Percentiles rank a stretch among this genome's conserved stretches.
phyloP scores from a whole-genome alignment of 2,113 vertebrate genomes.

The Hymenochirus boettgeri region DNA sequence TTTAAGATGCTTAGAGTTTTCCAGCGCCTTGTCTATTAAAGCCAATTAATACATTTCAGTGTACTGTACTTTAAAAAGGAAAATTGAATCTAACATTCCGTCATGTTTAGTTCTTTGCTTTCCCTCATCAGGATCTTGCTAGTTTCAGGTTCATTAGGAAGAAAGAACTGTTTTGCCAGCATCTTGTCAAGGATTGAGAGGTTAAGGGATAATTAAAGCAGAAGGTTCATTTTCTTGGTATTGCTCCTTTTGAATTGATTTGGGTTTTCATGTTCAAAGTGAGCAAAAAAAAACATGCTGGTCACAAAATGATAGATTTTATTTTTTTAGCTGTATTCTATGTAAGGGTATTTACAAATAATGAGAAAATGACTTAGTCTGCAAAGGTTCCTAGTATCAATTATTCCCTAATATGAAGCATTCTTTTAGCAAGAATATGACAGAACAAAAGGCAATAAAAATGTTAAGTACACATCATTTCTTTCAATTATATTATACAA shows the following conservation, averaged over 20 bases:
- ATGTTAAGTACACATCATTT: no score
- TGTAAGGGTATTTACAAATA: no score
- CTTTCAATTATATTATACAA: no score
- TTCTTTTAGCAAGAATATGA: no score
- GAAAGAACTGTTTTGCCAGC: constrained; percentile 4
- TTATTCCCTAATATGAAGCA: no score
- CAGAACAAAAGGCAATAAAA: no score
- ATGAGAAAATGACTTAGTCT: no score
- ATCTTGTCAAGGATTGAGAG: constrained; percentile 10
- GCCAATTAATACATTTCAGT: constrained; percentile 28
- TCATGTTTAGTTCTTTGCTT: constrained; percentile 5
- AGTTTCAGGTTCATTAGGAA: constrained; percentile 18
- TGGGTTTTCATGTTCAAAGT: not conserved
- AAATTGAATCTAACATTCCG: not conserved
- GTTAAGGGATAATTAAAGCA: constrained; percentile 26
- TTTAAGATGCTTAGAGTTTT: no score
- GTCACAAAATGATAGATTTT: not conserved
- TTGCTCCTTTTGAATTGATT: not conserved
- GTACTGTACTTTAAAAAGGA: constrained; percentile 4
- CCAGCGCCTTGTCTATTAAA: constrained; percentile 9
- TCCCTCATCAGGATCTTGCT: constrained; percentile 1
- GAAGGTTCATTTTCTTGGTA: not conserved
- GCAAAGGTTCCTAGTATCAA: no score
- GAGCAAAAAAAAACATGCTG: not conserved
- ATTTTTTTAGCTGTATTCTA: no score